Evolutionary conservation across 1,140 invertebrate species (phyloP), one percentile per base, ranked within the genome.

Genomic region (Formica exsecta): DNA sequence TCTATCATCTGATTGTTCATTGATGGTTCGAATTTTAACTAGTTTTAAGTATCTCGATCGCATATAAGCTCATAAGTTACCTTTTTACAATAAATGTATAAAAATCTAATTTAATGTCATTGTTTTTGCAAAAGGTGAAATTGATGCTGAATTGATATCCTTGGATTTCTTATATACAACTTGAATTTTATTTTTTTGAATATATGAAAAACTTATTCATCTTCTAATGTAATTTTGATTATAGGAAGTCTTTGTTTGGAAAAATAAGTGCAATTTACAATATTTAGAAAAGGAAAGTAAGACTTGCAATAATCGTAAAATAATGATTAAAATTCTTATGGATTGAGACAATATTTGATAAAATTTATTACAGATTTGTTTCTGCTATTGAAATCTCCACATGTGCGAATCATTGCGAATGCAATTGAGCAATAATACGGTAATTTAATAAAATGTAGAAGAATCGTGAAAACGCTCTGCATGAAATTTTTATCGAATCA

Each of bases 61-160:
- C 86, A 65, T 73, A 74, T 74, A 74, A 41, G 51, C 44, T 66
- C 22, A 25, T 87, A 89, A 92, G 73, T 89, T 87, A 85, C 71
- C 61, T 87, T 86, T 87, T 57, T 86, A 7, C 38, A 89, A 84
- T 83, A 90, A 89, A 90, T 65, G 54, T 32, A 4, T 65, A 32
- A 80, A 85, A 87, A 87, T 32, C 6, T 62, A 6, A 16, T 54
- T 32, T 36, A 13, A 11, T 44, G 5, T 44, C 25, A n/a, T 19
- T 13, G 11, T 64, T 51, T 59, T 22, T 5, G 22, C 16, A 25
- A 19, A 13, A 16, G 25, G 38, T 2, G 25, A 19, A 32, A 64
- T 59, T 22, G n/a, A 57, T 11, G 9, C 1, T 8, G 2, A 19
- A 54, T 19, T 57, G 19, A 57, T 5, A 19, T 29, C 44, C 48